Evolutionary conservation across 2,888 invertebrate species (phyloP).

Genomic region (Ferdinandea cuprea): DNA sequence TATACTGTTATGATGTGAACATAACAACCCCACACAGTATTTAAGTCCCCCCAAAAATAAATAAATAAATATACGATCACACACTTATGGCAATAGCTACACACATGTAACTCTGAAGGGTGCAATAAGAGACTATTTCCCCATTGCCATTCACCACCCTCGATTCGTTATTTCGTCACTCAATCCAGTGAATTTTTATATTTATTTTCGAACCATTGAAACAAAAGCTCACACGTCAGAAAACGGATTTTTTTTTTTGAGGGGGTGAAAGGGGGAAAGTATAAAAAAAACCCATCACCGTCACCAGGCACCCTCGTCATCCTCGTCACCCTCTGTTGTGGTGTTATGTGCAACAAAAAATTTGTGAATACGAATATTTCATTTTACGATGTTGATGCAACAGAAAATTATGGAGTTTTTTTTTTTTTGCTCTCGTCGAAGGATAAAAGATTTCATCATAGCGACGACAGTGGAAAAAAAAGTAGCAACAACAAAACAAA

Average conservation of each 20-base stretch:
- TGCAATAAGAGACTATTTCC: conserved; percentile 43
- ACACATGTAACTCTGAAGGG: background rate
- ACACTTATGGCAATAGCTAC: background rate
- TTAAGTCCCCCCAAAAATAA: conserved; percentile 12
- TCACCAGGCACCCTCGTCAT: conserved; percentile 46
- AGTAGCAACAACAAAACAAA: conserved; percentile 21
- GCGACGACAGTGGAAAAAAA: conserved; percentile 32
- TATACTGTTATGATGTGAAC: conserved; percentile 60
- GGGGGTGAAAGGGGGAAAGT: background rate
- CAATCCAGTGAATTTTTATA: conserved; percentile 52
- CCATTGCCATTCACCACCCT: background rate
- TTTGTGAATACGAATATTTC: background rate
- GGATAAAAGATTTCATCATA: conserved; percentile 51
- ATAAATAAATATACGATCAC: background rate
- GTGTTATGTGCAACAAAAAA: conserved; percentile 16
- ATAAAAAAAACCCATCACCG: conserved; percentile 21
- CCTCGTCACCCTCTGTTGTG: conserved; percentile 45
- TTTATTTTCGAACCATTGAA: background rate
- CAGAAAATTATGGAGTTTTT: conserved; percentile 65
- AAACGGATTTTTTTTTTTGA: no score
- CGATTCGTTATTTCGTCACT: conserved; percentile 51
- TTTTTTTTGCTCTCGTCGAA: conserved; percentile 50
- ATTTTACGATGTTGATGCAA: conserved; percentile 55
- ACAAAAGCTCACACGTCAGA: conserved; percentile 45
- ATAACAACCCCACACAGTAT: conserved; percentile 50